Percentiles rank a stretch among this genome's conserved stretches.
Conservation (phyloP, 2,797 vertebrate genomes). For the Microtus californicus region DNA sequence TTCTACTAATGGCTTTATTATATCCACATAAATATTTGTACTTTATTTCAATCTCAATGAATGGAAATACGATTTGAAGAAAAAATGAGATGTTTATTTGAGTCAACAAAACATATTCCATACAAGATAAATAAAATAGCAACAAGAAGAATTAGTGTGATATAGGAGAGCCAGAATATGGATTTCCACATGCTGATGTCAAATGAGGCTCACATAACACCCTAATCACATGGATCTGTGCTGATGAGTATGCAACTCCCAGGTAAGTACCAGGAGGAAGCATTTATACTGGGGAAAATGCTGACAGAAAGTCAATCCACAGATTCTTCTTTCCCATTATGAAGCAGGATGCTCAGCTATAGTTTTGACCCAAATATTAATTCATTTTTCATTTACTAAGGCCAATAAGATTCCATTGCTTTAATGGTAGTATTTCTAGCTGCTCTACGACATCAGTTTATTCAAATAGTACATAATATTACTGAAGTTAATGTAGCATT, state of each 20-base stretch:
- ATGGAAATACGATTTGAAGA: constrained; percentile 48
- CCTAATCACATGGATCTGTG: not conserved
- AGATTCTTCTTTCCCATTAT: constrained; percentile 60
- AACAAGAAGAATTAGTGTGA: not conserved
- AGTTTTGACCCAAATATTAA: constrained; percentile 72
- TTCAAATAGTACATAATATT: constrained; percentile 65
- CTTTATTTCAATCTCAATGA: constrained; percentile 48
- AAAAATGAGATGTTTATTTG: not conserved
- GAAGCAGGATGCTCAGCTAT: constrained; percentile 68
- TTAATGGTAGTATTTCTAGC: constrained; percentile 64
- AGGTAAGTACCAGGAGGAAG: constrained; percentile 64
- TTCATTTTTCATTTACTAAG: constrained; percentile 73
- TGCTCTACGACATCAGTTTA: constrained; percentile 55
- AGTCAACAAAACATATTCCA: not conserved
- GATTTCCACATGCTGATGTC: constrained; percentile 63
- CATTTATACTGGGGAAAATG: constrained; percentile 38
- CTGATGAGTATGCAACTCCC: constrained; percentile 70
- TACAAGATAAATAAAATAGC: not conserved
- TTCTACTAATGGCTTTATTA: constrained; percentile 12
- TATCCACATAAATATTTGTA: constrained; percentile 49
- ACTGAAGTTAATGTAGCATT: constrained; percentile 54
- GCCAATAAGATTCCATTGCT: constrained; percentile 75
- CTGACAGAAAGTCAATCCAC: constrained; percentile 76
- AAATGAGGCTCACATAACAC: not conserved
- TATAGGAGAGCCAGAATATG: constrained; percentile 53